Evolutionary conservation across 2,113 vertebrate species (phyloP).

Genomic region (Amphiprion percula): DNA sequence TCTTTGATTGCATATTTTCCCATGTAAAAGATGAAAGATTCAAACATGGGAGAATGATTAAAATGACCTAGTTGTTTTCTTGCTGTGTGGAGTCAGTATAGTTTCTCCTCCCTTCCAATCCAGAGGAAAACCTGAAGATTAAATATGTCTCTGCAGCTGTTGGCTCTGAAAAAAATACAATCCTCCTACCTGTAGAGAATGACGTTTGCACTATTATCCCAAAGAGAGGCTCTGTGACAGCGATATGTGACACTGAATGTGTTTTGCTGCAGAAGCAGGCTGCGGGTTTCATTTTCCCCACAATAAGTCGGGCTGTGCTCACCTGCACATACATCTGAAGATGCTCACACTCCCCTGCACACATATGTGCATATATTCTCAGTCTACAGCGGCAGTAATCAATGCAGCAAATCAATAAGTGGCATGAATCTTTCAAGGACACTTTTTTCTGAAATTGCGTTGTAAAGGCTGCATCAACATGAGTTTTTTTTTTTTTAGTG

Average conservation of each 20-base stretch:
- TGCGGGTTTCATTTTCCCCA: slow-evolving; percentile 22
- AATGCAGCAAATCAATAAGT: slow-evolving; percentile 48
- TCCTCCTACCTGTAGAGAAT: slow-evolving; percentile 32
- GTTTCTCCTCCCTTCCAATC: slow-evolving; percentile 17
- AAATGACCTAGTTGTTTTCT: slow-evolving; percentile 39
- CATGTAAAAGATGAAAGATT: slow-evolving; percentile 38
- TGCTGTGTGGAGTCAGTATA: slow-evolving; percentile 25
- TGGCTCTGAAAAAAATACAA: slow-evolving; percentile 33
- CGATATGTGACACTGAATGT: background rate
- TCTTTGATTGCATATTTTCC: slow-evolving; percentile 29
- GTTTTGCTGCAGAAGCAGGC: slow-evolving; percentile 15
- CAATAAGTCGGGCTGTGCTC: slow-evolving; percentile 1
- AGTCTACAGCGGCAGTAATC: slow-evolving; percentile 43
- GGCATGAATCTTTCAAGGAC: slow-evolving; percentile 38
- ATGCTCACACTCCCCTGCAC: background rate
- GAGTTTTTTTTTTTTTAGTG: slow-evolving; percentile 6
- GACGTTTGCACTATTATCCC: slow-evolving; percentile 7
- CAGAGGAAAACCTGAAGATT: slow-evolving; percentile 16
- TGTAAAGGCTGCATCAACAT: slow-evolving; percentile 8
- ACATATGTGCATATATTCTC: slow-evolving; percentile 21
- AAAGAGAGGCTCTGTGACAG: slow-evolving; percentile 11
- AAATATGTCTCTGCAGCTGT: slow-evolving; percentile 24
- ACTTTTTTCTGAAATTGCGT: slow-evolving; percentile 26
- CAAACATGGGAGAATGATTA: slow-evolving; percentile 38
- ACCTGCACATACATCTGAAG: slow-evolving; percentile 6